These are phyloP conservation scores for Cladopsammia gracilis DNA, from an alignment of 64 coral and sea anemone genomes.

Conservation along the genomic window DNA sequence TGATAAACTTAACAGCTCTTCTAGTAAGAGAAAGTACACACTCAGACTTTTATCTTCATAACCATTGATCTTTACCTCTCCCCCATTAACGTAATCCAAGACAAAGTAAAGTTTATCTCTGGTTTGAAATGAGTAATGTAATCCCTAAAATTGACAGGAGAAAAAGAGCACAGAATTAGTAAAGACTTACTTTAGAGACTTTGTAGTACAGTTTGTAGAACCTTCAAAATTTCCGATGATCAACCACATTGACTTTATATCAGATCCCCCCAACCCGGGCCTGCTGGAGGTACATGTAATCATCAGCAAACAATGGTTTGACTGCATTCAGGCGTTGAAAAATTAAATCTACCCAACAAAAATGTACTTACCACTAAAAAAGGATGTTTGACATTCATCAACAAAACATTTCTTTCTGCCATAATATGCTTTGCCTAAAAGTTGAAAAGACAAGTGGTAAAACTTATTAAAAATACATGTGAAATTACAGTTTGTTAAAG, in stretches of 20 bases:
- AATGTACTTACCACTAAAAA: constrained; percentile 92
- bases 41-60: no score
- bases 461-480: no score
- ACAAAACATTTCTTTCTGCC: constrained; percentile 98
- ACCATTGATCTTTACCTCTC: constrained; percentile 63
- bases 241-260: no score
- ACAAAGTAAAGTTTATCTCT: constrained; percentile 98
- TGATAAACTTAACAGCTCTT: no score
- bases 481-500: no score
- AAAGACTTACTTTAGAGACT: not conserved
- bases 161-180: not conserved
- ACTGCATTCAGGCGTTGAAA: no score
- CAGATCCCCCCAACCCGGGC: no score
- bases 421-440: constrained; percentile 99
- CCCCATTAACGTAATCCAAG: constrained; percentile 99
- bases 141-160: constrained; percentile 57
- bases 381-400: constrained; percentile 95
- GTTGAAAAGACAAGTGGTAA: not conserved
- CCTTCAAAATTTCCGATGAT: no score
- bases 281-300: no score
- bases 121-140: constrained; percentile 99
- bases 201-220: no score
- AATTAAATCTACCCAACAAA: not conserved
- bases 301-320: no score
- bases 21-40: no score